Conservation (phyloP, 2,888 invertebrate genomes). For the Holacanthella duospinosa region DNA sequence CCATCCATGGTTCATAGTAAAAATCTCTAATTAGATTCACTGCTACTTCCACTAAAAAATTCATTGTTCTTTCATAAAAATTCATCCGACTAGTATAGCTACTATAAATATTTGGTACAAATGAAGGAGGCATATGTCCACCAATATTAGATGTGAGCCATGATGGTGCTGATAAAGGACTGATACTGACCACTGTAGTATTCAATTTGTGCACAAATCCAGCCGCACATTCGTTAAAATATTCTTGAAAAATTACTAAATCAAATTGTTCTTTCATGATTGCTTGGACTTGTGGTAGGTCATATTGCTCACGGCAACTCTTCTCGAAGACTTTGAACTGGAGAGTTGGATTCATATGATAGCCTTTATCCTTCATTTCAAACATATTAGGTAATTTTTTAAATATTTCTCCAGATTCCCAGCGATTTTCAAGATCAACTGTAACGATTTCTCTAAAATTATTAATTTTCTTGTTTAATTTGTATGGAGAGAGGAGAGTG, state of each 20-base stretch:
- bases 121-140: conserved; percentile 13
- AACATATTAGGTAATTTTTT: conserved; percentile 11
- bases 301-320: conserved; percentile 18
- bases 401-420: background rate
- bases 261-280: conserved; percentile 34
- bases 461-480: conserved; percentile 42
- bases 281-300: conserved; percentile 17
- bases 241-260: conserved; percentile 37
- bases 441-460: conserved; percentile 37
- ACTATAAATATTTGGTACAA: conserved; percentile 7
- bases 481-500: conserved; percentile 45
- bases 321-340: conserved; percentile 9
- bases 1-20: conserved; percentile 7
- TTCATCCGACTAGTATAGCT: conserved; percentile 11
- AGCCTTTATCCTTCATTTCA: conserved; percentile 15
- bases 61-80: conserved; percentile 11
- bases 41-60: background rate
- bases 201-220: conserved; percentile 13
- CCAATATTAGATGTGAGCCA: background rate
- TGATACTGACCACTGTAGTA: conserved; percentile 5
- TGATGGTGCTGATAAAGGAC: conserved; percentile 1
- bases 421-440: conserved; percentile 13
- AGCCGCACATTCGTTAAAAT: conserved; percentile 27
- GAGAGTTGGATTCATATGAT: conserved; percentile 11
- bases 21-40: background rate